A percentile compares a stretch with the other conserved stretches of the same genome.
Conservation (phyloP, 1,140 invertebrate species). For the Melanaphis sacchari region DNA sequence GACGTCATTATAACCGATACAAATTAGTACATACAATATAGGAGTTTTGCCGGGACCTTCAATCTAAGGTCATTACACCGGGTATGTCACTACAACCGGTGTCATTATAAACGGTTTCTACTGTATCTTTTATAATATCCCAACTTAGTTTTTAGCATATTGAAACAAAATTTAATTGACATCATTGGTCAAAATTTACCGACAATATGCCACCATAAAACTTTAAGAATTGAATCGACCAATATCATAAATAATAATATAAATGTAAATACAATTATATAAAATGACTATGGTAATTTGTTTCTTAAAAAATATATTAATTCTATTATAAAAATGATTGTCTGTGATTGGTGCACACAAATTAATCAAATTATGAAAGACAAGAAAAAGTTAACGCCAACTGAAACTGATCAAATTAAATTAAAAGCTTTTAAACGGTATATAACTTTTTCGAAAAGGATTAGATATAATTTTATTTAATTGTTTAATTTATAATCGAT, state of each 20-base stretch:
- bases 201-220: neutral
- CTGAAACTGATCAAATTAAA: slow-evolving; percentile 15
- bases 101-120: too few species aligned
- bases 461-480: neutral
- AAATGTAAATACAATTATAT: neutral
- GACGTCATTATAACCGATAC: too few species aligned
- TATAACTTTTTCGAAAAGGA: neutral
- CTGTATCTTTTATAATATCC: neutral
- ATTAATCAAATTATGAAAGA: neutral
- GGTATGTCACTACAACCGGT: too few species aligned
- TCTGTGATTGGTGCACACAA: neutral
- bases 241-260: neutral
- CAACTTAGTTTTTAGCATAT: neutral
- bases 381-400: neutral
- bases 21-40: too few species aligned
- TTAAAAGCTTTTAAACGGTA: neutral
- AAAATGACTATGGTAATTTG: neutral
- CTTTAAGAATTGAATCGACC: neutral
- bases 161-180: neutral
- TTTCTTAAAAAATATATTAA: neutral
- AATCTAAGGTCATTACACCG: too few species aligned
- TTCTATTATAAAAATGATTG: neutral
- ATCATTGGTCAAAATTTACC: neutral
- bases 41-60: too few species aligned
- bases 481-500: neutral